Base-by-base conservation (phyloP, 2,797 vertebrate species). In the Pseudochirops corinnae region DNA sequence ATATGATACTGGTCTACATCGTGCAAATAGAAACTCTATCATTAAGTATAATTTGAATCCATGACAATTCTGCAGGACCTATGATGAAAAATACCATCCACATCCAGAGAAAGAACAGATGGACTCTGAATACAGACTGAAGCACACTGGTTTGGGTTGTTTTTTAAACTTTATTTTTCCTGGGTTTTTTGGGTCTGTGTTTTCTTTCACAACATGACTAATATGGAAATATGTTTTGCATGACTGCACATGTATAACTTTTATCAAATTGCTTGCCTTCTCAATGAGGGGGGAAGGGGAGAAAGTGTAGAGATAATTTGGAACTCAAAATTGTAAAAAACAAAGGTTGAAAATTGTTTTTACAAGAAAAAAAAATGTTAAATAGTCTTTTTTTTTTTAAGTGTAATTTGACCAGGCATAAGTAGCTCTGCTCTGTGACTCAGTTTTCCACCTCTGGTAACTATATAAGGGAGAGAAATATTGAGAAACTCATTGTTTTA, bases 211-310 rank as follows among this genome's bases (percentile, higher is more conserved):
- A 46, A 10, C 7, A 46, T 82, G n/a, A 39, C n/a, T 82, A 39
- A 82, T 46, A 82, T 82, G 67, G n/a, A 82, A 82, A 82, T 74
- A 74, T 82, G 67, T 82, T 82, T 24, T 82, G n/a, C n/a, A 82
- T 39, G 67, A 82, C n/a, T 82, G 67, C 18, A 46, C 6, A 21
- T 82, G 2, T 46, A 82, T 46, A 82, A 82, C 67, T 18, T 82
- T 82, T 82, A 24, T 39, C n/a, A 82, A 82, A 82, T 82, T 39
- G n/a, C 1, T 74, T 67, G n/a, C n/a, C 67, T 82, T 39, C 6
- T 10, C 67, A 82, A 82, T 39, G n/a, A 82, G 67, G 67, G 21
- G n/a, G 67, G 60, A 33, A 62, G 31, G 60, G 12, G 4, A 62
- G 0, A 12, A 82, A 82, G n/a, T 6, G 67, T 24, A 2, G n/a